These are phyloP conservation scores for Lucifuga dentata DNA, from an alignment of 2,113 vertebrate genomes.

Conservation along the genomic window DNA sequence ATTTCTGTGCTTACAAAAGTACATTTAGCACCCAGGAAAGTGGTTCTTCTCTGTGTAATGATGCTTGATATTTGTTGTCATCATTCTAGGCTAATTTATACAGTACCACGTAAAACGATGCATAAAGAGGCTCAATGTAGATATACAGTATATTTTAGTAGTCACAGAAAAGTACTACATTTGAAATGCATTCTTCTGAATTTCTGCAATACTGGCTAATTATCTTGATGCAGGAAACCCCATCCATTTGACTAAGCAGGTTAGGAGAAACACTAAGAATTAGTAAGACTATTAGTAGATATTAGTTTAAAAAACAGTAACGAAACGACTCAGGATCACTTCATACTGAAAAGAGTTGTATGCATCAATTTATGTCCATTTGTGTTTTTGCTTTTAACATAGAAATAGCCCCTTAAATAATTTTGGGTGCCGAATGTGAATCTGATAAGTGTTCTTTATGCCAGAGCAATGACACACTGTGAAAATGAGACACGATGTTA, in stretches of 20 bases:
- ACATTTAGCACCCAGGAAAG: too few relatives aligned
- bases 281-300: too few relatives aligned
- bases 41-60: constrained; percentile 9
- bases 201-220: too few relatives aligned
- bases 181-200: too few relatives aligned
- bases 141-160: not conserved
- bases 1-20: not conserved
- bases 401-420: not conserved
- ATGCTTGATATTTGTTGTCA: not conserved
- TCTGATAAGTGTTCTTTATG: constrained; percentile 21
- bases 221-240: not conserved
- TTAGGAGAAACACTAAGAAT: too few relatives aligned
- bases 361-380: constrained; percentile 6
- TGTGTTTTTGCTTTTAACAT: not conserved
- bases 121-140: not conserved
- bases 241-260: too few relatives aligned
- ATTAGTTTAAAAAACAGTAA: too few relatives aligned
- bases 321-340: not conserved
- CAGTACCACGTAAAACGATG: not conserved
- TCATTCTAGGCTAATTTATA: not conserved
- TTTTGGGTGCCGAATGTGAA: constrained; percentile 22
- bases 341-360: not conserved
- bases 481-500: constrained; percentile 36
- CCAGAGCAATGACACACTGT: constrained; percentile 35
- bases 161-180: too few relatives aligned